phyloP scores from a whole-genome alignment of 1,140 invertebrate genomes.

The Drosophila sturtevanti region DNA sequence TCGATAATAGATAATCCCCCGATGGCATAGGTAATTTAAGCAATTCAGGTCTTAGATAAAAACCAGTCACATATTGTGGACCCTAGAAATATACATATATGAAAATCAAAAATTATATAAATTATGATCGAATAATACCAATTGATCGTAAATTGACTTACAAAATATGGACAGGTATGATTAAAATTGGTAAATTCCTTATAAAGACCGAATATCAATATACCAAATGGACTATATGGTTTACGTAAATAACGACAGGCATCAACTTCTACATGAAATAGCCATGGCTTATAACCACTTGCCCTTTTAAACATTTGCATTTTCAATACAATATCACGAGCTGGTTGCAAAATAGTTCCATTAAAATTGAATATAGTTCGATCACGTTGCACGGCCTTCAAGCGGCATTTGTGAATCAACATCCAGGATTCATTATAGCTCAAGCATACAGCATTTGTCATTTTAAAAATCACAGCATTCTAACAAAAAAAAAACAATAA shows the following conservation, averaged over 20 bases:
- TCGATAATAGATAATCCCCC: neutral
- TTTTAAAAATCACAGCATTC: constrained; percentile 7
- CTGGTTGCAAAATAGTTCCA: neutral
- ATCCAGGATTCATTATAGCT: constrained; percentile 1
- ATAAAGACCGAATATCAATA: neutral
- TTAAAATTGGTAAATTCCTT: constrained; percentile 10
- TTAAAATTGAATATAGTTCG: constrained; percentile 7
- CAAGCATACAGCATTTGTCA: neutral
- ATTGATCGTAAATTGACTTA: neutral
- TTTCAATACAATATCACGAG: neutral
- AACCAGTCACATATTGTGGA: neutral
- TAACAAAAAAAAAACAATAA: neutral
- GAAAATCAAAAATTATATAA: neutral
- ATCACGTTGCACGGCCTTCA: constrained; percentile 5
- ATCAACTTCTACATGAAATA: neutral
- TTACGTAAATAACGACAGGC: constrained; percentile 2
- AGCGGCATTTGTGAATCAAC: neutral
- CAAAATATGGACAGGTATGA: constrained; percentile 11
- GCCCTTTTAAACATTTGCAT: neutral
- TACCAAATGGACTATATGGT: constrained; percentile 1
- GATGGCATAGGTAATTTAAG: neutral
- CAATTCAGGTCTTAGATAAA: neutral
- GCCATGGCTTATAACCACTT: constrained; percentile 12
- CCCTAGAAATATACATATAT: neutral
- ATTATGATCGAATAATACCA: too few relatives aligned